Conservation (phyloP, 1,140 invertebrate genomes). For the Anastrepha ludens region DNA sequence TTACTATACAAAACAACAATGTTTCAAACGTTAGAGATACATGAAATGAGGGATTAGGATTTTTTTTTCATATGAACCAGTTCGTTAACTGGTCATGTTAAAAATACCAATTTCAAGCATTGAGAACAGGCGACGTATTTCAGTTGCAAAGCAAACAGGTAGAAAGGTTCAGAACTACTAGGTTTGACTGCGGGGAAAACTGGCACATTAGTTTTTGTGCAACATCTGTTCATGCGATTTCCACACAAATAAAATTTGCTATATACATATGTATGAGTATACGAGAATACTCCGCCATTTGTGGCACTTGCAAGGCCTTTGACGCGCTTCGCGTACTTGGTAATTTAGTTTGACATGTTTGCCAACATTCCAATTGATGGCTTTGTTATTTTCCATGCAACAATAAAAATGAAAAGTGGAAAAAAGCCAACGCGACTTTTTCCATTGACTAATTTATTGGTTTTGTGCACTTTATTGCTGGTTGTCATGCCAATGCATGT, state of each 20-base stretch:
- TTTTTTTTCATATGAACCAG: too few relatives aligned
- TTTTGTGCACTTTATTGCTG: constrained; percentile 26
- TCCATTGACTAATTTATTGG: background rate
- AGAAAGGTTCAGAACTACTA: too few relatives aligned
- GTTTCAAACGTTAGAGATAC: too few relatives aligned
- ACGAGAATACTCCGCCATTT: background rate
- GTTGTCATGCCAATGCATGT: background rate
- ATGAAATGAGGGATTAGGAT: too few relatives aligned
- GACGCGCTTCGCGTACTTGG: constrained; percentile 52
- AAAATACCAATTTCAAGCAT: too few relatives aligned
- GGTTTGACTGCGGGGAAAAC: background rate
- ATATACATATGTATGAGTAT: background rate
- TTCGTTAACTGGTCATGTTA: too few relatives aligned
- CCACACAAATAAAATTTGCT: background rate
- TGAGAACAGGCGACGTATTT: too few relatives aligned
- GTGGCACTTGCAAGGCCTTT: constrained; percentile 30
- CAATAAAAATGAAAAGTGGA: background rate
- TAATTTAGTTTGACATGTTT: constrained; percentile 75
- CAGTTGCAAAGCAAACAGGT: too few relatives aligned
- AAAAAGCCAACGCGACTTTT: background rate
- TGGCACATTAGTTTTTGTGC: background rate
- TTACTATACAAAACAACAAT: too few relatives aligned
- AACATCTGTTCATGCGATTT: constrained; percentile 45
- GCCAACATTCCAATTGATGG: constrained; percentile 74
- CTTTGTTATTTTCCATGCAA: constrained; percentile 63